Evolutionary conservation across 2,797 vertebrate species (phyloP).

Genomic region (Carcharodon carcharias): DNA sequence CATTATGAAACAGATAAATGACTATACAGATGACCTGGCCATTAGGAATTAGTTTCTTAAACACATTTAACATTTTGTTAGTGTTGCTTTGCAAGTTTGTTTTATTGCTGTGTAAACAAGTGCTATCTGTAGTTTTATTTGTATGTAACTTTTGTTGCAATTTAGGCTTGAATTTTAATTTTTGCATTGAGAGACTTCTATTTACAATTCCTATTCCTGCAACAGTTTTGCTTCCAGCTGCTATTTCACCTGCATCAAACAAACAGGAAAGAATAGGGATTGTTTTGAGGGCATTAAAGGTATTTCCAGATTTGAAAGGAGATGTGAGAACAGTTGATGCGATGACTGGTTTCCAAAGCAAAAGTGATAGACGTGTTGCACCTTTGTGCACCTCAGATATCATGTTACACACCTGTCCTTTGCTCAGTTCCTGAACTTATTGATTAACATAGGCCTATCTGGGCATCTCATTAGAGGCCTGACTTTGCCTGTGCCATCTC

Average conservation of each 20-base stretch:
- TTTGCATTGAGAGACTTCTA: not conserved
- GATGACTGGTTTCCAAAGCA: not conserved
- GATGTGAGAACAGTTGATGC: not conserved
- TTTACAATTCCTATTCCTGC: not conserved
- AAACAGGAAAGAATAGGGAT: not conserved
- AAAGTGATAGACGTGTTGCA: not conserved
- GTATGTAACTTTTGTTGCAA: not conserved
- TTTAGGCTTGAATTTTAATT: not conserved
- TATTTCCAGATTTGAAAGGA: not conserved
- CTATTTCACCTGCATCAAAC: not conserved
- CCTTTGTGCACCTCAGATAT: not conserved
- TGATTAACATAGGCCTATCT: not conserved
- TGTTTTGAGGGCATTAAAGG: not conserved
- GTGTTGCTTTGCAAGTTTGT: not conserved
- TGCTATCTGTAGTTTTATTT: not conserved
- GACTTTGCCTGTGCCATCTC: not conserved
- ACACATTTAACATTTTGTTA: not conserved
- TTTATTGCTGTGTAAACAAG: not conserved
- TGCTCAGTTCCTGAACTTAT: not conserved
- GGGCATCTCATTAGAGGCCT: not conserved
- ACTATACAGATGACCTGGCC: not conserved
- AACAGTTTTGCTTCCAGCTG: not conserved
- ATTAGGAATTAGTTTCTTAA: not conserved
- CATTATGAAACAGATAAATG: not conserved
- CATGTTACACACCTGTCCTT: not conserved